Percentiles rank a stretch among this genome's conserved stretches.
Conservation (phyloP, 2,888 invertebrate species). For the Cataglyphis livida region DNA sequence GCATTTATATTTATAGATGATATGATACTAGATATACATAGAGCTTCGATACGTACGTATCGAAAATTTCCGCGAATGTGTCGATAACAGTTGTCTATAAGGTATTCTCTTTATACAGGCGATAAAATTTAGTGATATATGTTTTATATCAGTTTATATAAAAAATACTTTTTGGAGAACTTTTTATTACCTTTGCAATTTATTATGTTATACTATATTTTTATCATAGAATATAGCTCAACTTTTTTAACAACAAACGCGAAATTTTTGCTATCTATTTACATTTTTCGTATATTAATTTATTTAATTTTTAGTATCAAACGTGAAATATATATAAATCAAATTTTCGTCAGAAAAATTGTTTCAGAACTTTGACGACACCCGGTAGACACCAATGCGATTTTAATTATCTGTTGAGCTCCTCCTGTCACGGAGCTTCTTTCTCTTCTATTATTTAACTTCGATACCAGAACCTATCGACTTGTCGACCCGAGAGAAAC, state of each 20-base stretch:
- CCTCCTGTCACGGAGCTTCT: neutral
- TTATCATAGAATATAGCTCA: neutral
- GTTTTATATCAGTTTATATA: neutral
- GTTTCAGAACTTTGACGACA: neutral
- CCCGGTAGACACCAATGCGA: constrained; percentile 7
- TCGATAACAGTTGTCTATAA: neutral
- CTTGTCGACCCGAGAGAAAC: constrained; percentile 29
- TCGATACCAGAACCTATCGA: constrained; percentile 28
- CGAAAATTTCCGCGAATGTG: neutral
- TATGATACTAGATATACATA: neutral
- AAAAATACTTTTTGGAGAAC: neutral
- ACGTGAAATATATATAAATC: neutral
- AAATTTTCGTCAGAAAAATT: constrained; percentile 11
- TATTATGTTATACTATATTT: neutral
- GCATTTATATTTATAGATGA: neutral
- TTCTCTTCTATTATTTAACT: constrained; percentile 47
- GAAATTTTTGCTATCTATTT: neutral
- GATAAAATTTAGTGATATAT: neutral
- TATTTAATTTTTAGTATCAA: neutral
- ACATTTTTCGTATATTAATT: neutral
- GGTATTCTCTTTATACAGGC: neutral
- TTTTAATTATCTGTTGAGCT: constrained; percentile 38
- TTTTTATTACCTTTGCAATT: neutral
- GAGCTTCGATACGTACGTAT: neutral
- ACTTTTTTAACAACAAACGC: neutral